These are phyloP conservation scores for Callipepla californica DNA, from an alignment of 2,113 vertebrate species.

Conservation along the genomic window DNA sequence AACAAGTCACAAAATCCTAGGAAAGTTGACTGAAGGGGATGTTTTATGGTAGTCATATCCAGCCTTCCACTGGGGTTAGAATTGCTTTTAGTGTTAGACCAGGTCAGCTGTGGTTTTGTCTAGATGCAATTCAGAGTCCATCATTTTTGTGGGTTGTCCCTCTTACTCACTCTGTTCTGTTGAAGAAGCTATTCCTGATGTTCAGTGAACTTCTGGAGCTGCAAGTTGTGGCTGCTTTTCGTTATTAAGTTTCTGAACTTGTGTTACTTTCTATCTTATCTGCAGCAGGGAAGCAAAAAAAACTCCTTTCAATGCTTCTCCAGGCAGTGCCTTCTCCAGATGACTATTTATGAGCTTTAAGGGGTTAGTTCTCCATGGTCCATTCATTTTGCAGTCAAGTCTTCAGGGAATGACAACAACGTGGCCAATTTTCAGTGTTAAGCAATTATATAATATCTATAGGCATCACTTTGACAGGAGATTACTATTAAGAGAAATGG, in stretches of 20 bases:
- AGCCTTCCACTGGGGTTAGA: neutral
- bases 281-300: neutral
- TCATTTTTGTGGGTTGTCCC: neutral
- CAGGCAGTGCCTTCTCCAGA: neutral
- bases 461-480: constrained; percentile 1
- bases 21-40: neutral
- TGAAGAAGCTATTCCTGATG: neutral
- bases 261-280: neutral
- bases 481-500: neutral
- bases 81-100: neutral
- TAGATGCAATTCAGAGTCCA: neutral
- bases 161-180: neutral
- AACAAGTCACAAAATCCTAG: neutral
- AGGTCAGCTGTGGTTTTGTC: neutral
- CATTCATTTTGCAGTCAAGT: neutral
- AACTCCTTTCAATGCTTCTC: neutral
- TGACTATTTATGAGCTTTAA: neutral
- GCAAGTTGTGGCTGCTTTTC: neutral
- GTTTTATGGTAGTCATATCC: neutral
- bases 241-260: neutral
- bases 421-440: neutral
- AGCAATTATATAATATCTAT: neutral
- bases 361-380: neutral
- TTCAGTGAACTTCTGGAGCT: neutral
- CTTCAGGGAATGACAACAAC: neutral